These are phyloP conservation scores for Hydraecia micacea DNA, from an alignment of 2,888 invertebrate genomes.

Conservation along the genomic window DNA sequence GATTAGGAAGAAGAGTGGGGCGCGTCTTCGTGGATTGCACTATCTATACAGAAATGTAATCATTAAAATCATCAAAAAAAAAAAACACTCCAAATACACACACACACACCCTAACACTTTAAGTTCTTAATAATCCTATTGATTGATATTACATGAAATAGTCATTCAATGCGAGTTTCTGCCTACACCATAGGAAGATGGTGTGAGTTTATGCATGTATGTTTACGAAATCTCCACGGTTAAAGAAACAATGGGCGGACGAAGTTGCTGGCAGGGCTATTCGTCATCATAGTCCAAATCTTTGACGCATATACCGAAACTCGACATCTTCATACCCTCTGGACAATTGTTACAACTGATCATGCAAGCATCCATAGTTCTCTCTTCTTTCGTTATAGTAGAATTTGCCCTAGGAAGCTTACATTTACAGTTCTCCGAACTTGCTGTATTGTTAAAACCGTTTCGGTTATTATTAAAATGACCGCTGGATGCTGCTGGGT, in stretches of 20 bases:
- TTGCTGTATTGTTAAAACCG: conserved; percentile 10
- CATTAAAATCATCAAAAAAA: too few species aligned
- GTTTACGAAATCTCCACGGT: background rate
- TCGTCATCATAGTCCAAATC: background rate
- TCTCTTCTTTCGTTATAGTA: conserved; percentile 15
- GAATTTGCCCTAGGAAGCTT: background rate
- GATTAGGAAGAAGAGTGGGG: too few species aligned
- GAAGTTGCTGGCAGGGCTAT: background rate
- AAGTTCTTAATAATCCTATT: too few species aligned
- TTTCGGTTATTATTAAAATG: background rate
- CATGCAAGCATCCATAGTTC: conserved; percentile 4
- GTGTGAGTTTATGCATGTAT: background rate
- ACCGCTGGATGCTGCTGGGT: background rate
- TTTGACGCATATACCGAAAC: background rate
- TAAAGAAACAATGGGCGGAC: background rate
- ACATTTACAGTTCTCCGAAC: conserved; percentile 22
- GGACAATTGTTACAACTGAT: conserved; percentile 1
- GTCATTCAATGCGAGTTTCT: background rate
- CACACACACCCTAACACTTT: too few species aligned
- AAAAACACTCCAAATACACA: too few species aligned
- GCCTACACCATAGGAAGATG: background rate
- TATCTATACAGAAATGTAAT: too few species aligned
- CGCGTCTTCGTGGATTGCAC: too few species aligned
- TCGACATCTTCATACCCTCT: background rate
- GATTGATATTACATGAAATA: too few species aligned